Evolutionary conservation across 2,113 vertebrate species (phyloP).

Genomic region (Sphyrna mokarran): DNA sequence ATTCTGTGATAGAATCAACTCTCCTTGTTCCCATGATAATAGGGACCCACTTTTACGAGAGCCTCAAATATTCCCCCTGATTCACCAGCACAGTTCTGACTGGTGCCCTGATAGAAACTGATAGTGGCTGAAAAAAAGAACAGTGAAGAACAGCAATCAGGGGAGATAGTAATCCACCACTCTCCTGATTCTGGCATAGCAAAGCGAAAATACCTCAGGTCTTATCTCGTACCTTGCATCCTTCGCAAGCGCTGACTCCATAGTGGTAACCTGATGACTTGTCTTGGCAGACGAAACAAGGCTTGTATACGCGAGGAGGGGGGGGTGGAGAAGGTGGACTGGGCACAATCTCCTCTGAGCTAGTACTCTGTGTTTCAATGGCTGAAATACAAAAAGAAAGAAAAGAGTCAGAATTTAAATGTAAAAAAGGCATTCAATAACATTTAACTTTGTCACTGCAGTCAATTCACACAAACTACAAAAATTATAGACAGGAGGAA

Average conservation of each 20-base stretch:
- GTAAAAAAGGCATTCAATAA: slow-evolving; percentile 20
- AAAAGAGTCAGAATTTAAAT: slow-evolving; percentile 8
- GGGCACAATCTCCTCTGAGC: slow-evolving; percentile 92
- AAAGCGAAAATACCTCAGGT: not conserved
- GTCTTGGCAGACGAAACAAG: slow-evolving; percentile 96
- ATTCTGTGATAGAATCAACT: not conserved
- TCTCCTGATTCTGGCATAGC: slow-evolving; percentile 1
- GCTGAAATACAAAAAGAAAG: slow-evolving; percentile 55
- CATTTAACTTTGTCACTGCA: slow-evolving; percentile 6
- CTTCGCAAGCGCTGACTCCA: slow-evolving; percentile 94
- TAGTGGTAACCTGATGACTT: slow-evolving; percentile 98
- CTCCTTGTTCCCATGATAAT: not conserved
- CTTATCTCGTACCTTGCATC: slow-evolving; percentile 82
- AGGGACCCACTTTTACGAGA: too few relatives aligned
- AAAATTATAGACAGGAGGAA: not conserved
- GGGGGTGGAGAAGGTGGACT: slow-evolving; percentile 90
- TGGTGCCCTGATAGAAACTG: not conserved
- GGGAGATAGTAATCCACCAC: not conserved
- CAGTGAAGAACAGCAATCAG: not conserved
- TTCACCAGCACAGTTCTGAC: not conserved
- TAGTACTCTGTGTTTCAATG: slow-evolving; percentile 94
- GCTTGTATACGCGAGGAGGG: slow-evolving; percentile 91
- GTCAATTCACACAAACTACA: slow-evolving; percentile 2
- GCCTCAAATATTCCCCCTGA: not conserved
- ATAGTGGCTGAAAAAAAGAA: not conserved